A percentile compares a stretch with the other conserved stretches of the same genome.
phyloP scores from a whole-genome alignment of 2,113 vertebrate species.

The Dryoscopus gambensis region DNA sequence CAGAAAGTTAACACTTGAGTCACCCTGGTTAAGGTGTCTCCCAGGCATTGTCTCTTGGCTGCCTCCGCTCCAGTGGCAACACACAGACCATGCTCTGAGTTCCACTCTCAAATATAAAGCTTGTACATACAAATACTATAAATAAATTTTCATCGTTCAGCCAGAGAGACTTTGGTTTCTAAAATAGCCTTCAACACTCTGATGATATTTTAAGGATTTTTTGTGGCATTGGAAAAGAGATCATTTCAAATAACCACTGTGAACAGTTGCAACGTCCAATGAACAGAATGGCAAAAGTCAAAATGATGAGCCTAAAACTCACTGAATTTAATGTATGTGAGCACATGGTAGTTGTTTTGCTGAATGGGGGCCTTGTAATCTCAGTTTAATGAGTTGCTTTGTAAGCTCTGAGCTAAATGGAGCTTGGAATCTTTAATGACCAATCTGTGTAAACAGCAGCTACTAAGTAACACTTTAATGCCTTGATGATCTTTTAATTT shows the following conservation, averaged over 20 bases:
- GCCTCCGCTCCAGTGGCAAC: neutral
- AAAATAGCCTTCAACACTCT: neutral
- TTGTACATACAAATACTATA: neutral
- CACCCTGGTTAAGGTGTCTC: neutral
- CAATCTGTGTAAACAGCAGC: constrained; percentile 46
- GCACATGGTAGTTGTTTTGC: neutral
- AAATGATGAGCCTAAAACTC: neutral
- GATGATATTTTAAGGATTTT: neutral
- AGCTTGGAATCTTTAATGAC: constrained; percentile 48
- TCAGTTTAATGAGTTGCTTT: constrained; percentile 19
- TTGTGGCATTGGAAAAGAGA: neutral
- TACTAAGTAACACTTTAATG: constrained; percentile 47
- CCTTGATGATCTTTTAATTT: constrained; percentile 55
- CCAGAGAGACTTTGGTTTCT: neutral
- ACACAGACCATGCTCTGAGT: neutral
- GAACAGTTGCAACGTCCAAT: neutral
- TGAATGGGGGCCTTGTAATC: neutral
- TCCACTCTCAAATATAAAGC: neutral
- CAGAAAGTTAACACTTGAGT: constrained; percentile 25
- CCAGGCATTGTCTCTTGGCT: neutral
- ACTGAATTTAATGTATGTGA: neutral
- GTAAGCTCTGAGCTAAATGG: constrained; percentile 27
- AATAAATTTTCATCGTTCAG: neutral
- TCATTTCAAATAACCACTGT: neutral
- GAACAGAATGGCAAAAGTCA: neutral